phyloP scores from a whole-genome alignment of 2,888 invertebrate genomes.

The Fabriciana adippe region DNA sequence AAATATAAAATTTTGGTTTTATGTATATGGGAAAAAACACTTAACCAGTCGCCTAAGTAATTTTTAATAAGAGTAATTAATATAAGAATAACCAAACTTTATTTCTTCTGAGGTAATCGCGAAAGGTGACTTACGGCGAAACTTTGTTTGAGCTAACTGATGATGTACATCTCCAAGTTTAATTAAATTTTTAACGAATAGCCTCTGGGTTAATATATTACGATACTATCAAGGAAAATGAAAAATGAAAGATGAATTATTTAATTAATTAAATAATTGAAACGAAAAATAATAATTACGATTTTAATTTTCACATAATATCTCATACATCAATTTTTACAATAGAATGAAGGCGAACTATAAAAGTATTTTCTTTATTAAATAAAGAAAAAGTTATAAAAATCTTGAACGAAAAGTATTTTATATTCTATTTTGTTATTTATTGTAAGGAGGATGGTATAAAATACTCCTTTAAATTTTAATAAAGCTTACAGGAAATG shows the following conservation, averaged over 20 bases:
- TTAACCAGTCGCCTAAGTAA: too few relatives aligned
- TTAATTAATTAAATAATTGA: too few relatives aligned
- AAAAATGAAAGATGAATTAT: not conserved
- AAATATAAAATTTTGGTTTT: too few relatives aligned
- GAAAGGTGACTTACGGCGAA: slow-evolving; percentile 43
- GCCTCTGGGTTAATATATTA: slow-evolving; percentile 22
- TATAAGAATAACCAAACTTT: slow-evolving; percentile 37
- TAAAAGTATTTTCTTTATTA: too few relatives aligned
- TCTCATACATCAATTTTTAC: too few relatives aligned
- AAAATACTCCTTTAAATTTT: not conserved
- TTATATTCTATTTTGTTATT: too few relatives aligned
- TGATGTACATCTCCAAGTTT: slow-evolving; percentile 42
- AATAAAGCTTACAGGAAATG: slow-evolving; percentile 4
- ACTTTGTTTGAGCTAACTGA: slow-evolving; percentile 41
- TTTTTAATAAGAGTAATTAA: slow-evolving; percentile 5
- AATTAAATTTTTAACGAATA: slow-evolving; percentile 45
- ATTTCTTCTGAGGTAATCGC: slow-evolving; percentile 38
- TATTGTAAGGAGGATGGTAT: not conserved
- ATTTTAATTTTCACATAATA: too few relatives aligned
- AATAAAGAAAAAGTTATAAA: too few relatives aligned
- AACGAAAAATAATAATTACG: too few relatives aligned
- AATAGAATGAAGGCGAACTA: too few relatives aligned
- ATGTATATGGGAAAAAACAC: too few relatives aligned
- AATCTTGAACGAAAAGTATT: too few relatives aligned
- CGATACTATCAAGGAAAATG: slow-evolving; percentile 17